Evolutionary conservation across 2,797 vertebrate species (phyloP).

Genomic region (Podarcis siculus): DNA sequence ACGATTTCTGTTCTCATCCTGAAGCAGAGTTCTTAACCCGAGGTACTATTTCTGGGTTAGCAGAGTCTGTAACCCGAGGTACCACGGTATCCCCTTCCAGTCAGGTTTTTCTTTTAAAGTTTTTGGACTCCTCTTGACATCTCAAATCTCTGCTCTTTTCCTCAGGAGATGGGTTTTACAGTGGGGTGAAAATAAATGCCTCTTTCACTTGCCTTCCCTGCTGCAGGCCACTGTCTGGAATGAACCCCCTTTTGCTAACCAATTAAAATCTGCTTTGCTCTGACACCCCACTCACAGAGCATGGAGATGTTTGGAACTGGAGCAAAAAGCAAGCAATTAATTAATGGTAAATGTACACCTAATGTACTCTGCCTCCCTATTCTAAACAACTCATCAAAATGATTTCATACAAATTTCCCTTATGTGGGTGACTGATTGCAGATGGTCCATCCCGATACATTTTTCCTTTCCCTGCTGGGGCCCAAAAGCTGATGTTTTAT

Average conservation of each 20-base stretch:
- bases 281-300: fast-evolving
- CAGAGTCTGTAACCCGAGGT: no score
- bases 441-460: slow-evolving; percentile 65
- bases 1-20: no score
- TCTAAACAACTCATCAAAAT: slow-evolving; percentile 71
- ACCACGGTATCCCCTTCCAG: not conserved
- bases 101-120: not conserved
- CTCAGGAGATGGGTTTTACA: fast-evolving
- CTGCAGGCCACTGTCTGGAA: not conserved
- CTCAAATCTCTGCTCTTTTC: fast-evolving
- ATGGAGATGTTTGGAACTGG: slow-evolving; percentile 21
- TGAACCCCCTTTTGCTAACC: fast-evolving
- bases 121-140: not conserved
- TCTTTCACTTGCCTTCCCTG: not conserved
- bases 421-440: slow-evolving; percentile 64
- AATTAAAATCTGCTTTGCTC: not conserved
- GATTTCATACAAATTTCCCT: slow-evolving; percentile 71
- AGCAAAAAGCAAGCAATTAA: slow-evolving; percentile 66
- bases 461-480: slow-evolving; percentile 57
- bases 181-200: not conserved
- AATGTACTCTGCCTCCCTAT: slow-evolving; percentile 59
- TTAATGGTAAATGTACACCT: slow-evolving; percentile 70
- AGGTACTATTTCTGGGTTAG: no score
- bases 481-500: slow-evolving; percentile 56
- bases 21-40: no score